Percentiles rank a stretch among this genome's conserved stretches.
phyloP scores from a whole-genome alignment of 37 sponge, comb jelly and placozoan species.

The Ianthella basta region DNA sequence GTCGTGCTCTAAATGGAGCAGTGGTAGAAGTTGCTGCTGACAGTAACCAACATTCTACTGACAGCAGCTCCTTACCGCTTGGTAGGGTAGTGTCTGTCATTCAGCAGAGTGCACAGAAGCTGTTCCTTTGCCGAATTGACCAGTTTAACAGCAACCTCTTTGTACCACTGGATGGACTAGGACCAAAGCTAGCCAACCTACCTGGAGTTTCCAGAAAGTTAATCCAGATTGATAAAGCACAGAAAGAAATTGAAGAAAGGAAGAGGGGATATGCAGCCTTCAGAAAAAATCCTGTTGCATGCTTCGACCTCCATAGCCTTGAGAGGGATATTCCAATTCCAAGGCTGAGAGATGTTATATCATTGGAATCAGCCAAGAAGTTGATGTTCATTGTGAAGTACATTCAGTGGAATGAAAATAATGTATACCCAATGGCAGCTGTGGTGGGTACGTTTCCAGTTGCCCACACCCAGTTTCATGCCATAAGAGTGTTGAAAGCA shows the following conservation, averaged over 20 bases:
- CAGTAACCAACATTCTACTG: no score
- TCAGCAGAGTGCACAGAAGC: constrained; percentile 5
- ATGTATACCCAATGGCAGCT: constrained; percentile 48
- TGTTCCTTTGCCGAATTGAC: constrained; percentile 57
- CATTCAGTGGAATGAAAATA: constrained; percentile 44
- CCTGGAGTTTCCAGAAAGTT: constrained; percentile 54
- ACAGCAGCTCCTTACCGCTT: not conserved
- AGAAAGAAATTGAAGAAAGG: not conserved
- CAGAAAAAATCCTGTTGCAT: constrained; percentile 17
- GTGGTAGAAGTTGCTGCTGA: constrained; percentile 18
- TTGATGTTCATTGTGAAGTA: constrained; percentile 57
- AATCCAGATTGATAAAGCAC: constrained; percentile 12
- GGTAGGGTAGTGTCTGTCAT: constrained; percentile 47
- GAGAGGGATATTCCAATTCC: constrained; percentile 33
- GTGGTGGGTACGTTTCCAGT: constrained; percentile 51
- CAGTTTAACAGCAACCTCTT: constrained; percentile 46
- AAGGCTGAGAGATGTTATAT: constrained; percentile 55
- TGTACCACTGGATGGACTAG: constrained; percentile 60
- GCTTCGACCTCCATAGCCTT: not conserved
- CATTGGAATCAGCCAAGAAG: constrained; percentile 48
- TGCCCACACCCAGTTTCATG: constrained; percentile 43
- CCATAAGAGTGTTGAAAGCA: constrained; percentile 25
- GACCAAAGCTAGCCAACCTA: constrained; percentile 62
- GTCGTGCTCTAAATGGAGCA: constrained; percentile 69
- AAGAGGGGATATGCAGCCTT: not conserved